Evolutionary conservation across 37 sponge, comb jelly and placozoan genomes (phyloP), one percentile per base, ranked within the genome.

Genomic region (Halichondria panicea): DNA sequence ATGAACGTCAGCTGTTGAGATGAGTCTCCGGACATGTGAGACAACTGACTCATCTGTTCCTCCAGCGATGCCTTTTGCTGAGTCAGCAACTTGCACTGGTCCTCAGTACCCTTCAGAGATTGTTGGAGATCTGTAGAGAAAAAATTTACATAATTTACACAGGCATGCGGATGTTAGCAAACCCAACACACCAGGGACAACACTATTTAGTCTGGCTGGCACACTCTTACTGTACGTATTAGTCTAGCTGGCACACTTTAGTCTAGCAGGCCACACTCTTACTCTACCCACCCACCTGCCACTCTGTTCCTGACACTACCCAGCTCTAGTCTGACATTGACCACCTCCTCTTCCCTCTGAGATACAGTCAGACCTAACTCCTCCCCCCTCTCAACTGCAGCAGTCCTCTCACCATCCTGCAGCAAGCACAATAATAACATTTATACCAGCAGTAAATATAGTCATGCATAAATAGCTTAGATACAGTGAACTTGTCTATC

Each of bases 1-100:
- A 81, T 43, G 54, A 45, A 74, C 38, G 56, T 25, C 66, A 73
- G 33, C 57, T 81, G 82, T 57, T 81, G 40, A 0, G 82, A 72
- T 33, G 82, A 81, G 82, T 81, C 67, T 27, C 74, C 82, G 31
- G 73, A 64, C 74, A 74, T 64, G 33, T 28, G 1, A 21, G 67
- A 18, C 43, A 81, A 41, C 44, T 74, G 64, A 22, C 27, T 45
- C 19, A 81, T 54, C 74, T 81, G 74, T 4, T 13, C 53, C 73
- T 63, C 63, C 55, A 81, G 67, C 45, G 59, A 37, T 3, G 35
- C 37, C 53, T 80, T 80, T 37, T 80, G 62, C 22, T 71, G 63
- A 24, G 9, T 21, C 48, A 71, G 34, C 54, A 44, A 4, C 31
- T 61, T 13, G 45, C 69, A 48, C 30, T 39, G 61, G n/a, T 61